phyloP scores from a whole-genome alignment of 1,140 invertebrate species.

The Drosophila watanabei region DNA sequence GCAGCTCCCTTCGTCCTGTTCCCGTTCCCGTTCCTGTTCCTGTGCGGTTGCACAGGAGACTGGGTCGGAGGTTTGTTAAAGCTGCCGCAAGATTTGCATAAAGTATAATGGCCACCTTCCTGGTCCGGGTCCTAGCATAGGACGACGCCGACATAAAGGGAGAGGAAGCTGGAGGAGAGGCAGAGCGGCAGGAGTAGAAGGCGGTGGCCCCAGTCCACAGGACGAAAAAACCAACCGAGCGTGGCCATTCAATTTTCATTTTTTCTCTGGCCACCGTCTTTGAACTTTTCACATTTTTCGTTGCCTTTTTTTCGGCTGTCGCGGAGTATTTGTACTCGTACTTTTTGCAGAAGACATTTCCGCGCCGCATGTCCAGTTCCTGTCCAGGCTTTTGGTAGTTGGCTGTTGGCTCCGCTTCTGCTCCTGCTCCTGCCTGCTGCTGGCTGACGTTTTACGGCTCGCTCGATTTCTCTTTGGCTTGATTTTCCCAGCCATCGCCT shows the following conservation, averaged over 20 bases:
- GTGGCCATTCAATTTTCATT: constrained; percentile 80
- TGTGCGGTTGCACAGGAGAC: constrained; percentile 31
- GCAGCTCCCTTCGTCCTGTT: constrained; percentile 1
- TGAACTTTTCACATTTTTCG: constrained; percentile 79
- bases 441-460: constrained; percentile 46
- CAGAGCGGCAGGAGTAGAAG: too few relatives aligned
- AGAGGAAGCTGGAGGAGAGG: not conserved
- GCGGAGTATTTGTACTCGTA: constrained; percentile 78
- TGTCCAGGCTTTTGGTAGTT: constrained; percentile 44
- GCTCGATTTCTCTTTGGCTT: constrained; percentile 63
- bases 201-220: not conserved
- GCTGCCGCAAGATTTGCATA: constrained; percentile 82
- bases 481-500: constrained; percentile 33
- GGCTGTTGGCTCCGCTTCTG: constrained; percentile 15
- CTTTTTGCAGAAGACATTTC: constrained; percentile 76
- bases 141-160: constrained; percentile 1
- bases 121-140: constrained; percentile 39
- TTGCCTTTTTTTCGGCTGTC: constrained; percentile 65
- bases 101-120: constrained; percentile 81
- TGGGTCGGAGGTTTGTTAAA: constrained; percentile 66
- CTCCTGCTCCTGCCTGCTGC: constrained; percentile 13
- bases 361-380: constrained; percentile 80
- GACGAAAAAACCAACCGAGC: constrained; percentile 55
- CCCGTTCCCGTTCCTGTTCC: constrained; percentile 29
- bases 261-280: constrained; percentile 68